phyloP scores from a whole-genome alignment of 2,797 vertebrate species.

The Thamnophis elegans region DNA sequence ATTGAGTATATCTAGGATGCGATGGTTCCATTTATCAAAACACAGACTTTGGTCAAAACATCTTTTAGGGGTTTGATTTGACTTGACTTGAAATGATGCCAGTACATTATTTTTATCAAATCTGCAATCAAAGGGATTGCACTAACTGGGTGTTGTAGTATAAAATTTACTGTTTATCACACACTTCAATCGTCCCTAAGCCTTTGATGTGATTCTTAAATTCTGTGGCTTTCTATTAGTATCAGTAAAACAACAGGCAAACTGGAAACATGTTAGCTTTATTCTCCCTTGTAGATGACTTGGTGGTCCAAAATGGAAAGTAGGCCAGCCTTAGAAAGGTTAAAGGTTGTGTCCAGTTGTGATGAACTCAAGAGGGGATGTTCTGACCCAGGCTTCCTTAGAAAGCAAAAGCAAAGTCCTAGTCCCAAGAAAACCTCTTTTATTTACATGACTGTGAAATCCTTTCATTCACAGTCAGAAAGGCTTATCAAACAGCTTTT shows the following conservation, averaged over 20 bases:
- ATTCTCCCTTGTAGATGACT: no score
- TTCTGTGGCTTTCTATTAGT: background rate
- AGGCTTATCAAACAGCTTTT: no score
- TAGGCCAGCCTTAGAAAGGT: background rate
- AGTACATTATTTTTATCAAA: background rate
- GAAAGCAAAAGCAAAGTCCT: no score
- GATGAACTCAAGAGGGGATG: background rate
- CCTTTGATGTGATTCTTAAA: background rate
- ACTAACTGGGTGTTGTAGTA: background rate
- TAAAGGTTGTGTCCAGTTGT: background rate
- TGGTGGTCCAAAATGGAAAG: background rate
- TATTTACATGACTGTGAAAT: no score
- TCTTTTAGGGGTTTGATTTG: background rate
- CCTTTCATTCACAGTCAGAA: no score
- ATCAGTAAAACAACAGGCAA: background rate
- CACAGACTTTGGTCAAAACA: background rate
- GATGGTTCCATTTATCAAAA: background rate
- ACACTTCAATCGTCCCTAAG: background rate
- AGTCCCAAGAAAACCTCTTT: no score
- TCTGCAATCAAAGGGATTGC: background rate
- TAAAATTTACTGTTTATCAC: background rate
- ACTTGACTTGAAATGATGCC: background rate
- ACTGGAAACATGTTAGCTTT: background rate
- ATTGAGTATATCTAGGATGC: background rate
- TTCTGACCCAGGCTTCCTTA: no score